Percentiles rank a stretch among this genome's conserved stretches.
Conservation (phyloP, 2,888 invertebrate genomes). For the Pandemis heparana region DNA sequence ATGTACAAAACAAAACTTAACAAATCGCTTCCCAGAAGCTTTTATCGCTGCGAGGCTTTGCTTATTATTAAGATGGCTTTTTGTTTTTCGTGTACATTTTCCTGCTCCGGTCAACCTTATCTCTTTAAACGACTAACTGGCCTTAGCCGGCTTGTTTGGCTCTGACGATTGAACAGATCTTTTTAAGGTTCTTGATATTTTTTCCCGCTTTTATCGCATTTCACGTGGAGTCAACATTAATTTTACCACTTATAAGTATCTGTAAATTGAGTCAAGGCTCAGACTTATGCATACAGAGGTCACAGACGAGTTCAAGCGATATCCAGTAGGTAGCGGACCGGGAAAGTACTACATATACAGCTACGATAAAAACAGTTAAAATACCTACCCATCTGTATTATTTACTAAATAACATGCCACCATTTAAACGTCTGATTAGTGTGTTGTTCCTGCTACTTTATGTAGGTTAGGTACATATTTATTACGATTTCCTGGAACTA, state of each 20-base stretch:
- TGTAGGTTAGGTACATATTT: neutral
- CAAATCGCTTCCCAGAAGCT: conserved; percentile 10
- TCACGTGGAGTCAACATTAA: neutral
- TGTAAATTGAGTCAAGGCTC: too few species aligned
- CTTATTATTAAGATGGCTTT: neutral
- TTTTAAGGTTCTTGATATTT: neutral
- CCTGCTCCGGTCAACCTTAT: conserved; percentile 9
- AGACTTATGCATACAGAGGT: neutral
- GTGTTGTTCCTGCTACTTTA: neutral
- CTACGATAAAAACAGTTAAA: neutral
- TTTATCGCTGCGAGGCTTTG: conserved; percentile 14
- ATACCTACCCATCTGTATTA: neutral
- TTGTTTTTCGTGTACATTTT: conserved; percentile 8
- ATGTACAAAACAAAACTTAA: neutral
- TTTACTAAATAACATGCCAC: conserved; percentile 5
- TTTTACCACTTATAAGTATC: neutral
- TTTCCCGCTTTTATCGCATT: neutral
- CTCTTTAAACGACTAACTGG: neutral
- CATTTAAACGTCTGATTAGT: neutral
- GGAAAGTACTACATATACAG: neutral
- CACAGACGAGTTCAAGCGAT: neutral
- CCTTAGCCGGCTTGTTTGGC: neutral
- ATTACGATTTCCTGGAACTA: neutral
- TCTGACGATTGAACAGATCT: neutral
- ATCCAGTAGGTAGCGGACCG: neutral